Percentiles rank a stretch among this genome's conserved stretches.
Evolutionary conservation across 1,140 invertebrate genomes (phyloP).

Genomic region (Ladona fulva): DNA sequence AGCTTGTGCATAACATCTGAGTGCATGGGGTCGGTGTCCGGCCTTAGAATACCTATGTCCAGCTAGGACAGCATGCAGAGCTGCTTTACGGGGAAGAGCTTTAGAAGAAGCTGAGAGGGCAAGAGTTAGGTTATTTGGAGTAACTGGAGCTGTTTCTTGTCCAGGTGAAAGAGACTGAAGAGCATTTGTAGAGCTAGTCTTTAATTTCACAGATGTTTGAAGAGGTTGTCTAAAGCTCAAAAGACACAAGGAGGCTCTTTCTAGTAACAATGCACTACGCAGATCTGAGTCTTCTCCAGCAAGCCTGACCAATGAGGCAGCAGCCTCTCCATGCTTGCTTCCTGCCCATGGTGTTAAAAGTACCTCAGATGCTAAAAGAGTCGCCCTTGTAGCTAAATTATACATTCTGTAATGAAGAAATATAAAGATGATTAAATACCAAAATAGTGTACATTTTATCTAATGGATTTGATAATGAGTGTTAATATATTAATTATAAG

Average conservation of each 20-base stretch:
- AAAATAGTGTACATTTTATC: too few relatives aligned
- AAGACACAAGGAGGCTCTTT: slow-evolving; percentile 48
- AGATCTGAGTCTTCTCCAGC: slow-evolving; percentile 90
- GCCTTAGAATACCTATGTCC: slow-evolving; percentile 89
- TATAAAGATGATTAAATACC: too few relatives aligned
- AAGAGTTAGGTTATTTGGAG: neutral
- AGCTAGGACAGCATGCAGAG: slow-evolving; percentile 93
- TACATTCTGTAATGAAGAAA: slow-evolving; percentile 53
- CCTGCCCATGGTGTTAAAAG: slow-evolving; percentile 49
- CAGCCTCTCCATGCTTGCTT: slow-evolving; percentile 74
- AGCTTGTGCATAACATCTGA: slow-evolving; percentile 85
- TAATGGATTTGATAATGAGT: too few relatives aligned
- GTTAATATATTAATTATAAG: too few relatives aligned
- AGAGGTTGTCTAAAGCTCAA: neutral
- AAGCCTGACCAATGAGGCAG: slow-evolving; percentile 87
- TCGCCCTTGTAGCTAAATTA: slow-evolving; percentile 83
- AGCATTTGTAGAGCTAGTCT: neutral
- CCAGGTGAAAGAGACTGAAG: neutral
- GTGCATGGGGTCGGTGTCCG: slow-evolving; percentile 79
- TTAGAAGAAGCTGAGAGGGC: neutral
- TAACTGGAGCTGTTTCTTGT: neutral
- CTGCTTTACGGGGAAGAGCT: slow-evolving; percentile 64
- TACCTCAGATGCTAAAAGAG: slow-evolving; percentile 78
- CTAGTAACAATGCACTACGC: slow-evolving; percentile 80
- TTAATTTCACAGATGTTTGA: neutral